These are phyloP conservation scores for Melanotaenia boesemani DNA, from an alignment of 2,797 vertebrate species.

Conservation along the genomic window DNA sequence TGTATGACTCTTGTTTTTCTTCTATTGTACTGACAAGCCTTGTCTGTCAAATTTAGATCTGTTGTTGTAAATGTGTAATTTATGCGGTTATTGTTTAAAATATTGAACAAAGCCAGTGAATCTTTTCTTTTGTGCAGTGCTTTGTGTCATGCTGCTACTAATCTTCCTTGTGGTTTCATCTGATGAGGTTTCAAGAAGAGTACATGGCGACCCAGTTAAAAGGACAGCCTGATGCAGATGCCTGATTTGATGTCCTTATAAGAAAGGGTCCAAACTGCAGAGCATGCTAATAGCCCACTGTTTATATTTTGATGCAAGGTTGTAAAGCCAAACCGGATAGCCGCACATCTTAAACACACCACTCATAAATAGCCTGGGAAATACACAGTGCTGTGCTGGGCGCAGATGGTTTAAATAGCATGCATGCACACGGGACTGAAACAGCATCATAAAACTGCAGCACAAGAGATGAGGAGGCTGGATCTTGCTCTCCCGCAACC, in stretches of 20 bases:
- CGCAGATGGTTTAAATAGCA: constrained; percentile 10
- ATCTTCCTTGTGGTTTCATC: constrained; percentile 30
- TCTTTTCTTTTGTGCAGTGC: background rate
- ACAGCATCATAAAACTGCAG: constrained; percentile 12
- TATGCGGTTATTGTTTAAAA: background rate
- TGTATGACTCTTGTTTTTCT: constrained; percentile 30
- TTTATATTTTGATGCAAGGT: constrained; percentile 11
- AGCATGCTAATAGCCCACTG: background rate
- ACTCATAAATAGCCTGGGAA: constrained; percentile 14
- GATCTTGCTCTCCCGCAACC: constrained; percentile 29
- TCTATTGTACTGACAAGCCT: constrained; percentile 4
- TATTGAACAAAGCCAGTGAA: background rate
- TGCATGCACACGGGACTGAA: background rate
- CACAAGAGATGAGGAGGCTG: constrained; percentile 35
- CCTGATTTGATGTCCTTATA: background rate
- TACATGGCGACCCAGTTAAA: constrained; percentile 26
- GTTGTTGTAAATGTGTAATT: background rate
- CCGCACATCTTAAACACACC: background rate
- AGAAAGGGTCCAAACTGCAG: constrained; percentile 18
- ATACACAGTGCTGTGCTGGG: constrained; percentile 15
- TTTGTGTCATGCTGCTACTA: constrained; percentile 10
- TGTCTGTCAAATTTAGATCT: background rate
- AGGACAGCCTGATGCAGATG: constrained; percentile 3
- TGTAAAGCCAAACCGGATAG: background rate
- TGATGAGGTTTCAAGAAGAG: background rate